phyloP scores from a whole-genome alignment of 2,888 invertebrate species.

The Scaptomyza cyrtandrae region DNA sequence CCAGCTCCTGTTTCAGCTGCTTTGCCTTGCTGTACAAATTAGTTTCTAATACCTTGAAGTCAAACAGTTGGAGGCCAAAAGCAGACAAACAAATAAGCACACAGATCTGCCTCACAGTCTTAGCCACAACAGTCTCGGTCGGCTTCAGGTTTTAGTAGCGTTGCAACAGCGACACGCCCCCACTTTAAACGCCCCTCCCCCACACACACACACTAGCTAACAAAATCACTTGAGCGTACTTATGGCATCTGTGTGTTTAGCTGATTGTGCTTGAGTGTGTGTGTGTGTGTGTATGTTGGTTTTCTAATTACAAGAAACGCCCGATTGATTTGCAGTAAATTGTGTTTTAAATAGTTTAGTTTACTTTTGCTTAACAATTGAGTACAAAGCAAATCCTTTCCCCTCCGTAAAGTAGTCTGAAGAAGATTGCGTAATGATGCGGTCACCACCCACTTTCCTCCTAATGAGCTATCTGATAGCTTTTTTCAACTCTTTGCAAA shows the following conservation, averaged over 20 bases:
- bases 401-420: conserved; percentile 23
- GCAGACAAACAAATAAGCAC: conserved; percentile 57
- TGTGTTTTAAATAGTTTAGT: conserved; percentile 76
- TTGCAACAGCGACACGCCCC: conserved; percentile 39
- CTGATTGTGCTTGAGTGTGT: not conserved
- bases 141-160: conserved; percentile 5
- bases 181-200: conserved; percentile 10
- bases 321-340: conserved; percentile 76
- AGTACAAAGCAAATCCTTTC: conserved; percentile 53
- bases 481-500: not conserved
- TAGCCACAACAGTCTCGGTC: conserved; percentile 16
- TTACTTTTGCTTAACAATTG: conserved; percentile 53
- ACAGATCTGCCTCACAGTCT: conserved; percentile 34
- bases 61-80: conserved; percentile 62
- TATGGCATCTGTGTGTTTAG: conserved; percentile 7
- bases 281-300: conserved; percentile 28
- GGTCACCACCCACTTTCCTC: conserved; percentile 25
- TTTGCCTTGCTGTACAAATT: conserved; percentile 69
- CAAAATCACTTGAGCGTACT: conserved; percentile 72
- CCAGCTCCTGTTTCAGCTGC: conserved; percentile 21
- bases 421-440: conserved; percentile 66
- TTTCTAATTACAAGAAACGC: conserved; percentile 69
- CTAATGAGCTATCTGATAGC: conserved; percentile 68
- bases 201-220: conserved; percentile 43
- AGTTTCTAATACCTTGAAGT: conserved; percentile 81